phyloP scores from a whole-genome alignment of 2,888 invertebrate genomes.

The Drosophila stalkeri region DNA sequence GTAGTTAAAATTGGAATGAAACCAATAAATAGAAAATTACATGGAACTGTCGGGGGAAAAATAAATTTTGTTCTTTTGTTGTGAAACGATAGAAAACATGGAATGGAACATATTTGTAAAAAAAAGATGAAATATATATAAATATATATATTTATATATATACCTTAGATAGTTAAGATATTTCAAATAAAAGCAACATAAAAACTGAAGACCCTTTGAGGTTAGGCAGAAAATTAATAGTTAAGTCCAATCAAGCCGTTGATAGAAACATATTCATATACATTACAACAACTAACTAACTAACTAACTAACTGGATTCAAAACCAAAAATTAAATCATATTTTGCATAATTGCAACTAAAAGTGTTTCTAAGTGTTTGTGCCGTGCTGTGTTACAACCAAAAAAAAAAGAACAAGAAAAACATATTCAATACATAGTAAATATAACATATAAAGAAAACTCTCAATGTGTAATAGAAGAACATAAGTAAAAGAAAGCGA shows the following conservation, averaged over 20 bases:
- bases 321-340: slow-evolving; percentile 18
- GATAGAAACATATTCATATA: slow-evolving; percentile 17
- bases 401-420: neutral
- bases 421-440: slow-evolving; percentile 4
- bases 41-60: neutral
- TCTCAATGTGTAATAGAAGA: neutral
- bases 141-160: neutral
- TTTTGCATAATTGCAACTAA: slow-evolving; percentile 46
- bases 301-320: neutral
- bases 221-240: slow-evolving; percentile 17
- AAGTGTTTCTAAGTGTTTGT: slow-evolving; percentile 66
- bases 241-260: slow-evolving; percentile 6
- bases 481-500: neutral
- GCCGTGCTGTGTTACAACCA: slow-evolving; percentile 45
- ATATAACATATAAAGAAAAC: slow-evolving; percentile 4
- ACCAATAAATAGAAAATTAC: neutral
- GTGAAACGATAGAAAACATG: neutral
- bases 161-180: slow-evolving; percentile 3
- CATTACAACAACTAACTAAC: neutral
- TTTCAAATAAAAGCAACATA: neutral
- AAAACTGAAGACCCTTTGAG: slow-evolving; percentile 1
- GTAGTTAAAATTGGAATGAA: slow-evolving; percentile 2
- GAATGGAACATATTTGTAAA: slow-evolving; percentile 15
- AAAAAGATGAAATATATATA: neutral
- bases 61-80: neutral